A percentile compares a stretch with the other conserved stretches of the same genome.
Conservation (phyloP, 2,888 invertebrate genomes). For the Meloe dianella region DNA sequence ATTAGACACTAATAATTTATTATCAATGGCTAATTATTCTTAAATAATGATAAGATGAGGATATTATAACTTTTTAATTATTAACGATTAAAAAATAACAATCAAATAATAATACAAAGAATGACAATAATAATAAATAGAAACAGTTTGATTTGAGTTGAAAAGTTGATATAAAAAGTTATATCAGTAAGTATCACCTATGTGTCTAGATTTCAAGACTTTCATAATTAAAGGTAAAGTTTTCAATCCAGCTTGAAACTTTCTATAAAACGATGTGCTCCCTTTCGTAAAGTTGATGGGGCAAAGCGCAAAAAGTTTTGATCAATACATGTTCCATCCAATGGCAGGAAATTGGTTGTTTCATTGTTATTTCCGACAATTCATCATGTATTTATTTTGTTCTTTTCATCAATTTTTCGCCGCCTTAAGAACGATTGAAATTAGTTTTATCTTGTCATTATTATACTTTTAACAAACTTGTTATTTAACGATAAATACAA, state of each 20-base stretch:
- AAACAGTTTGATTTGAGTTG: not conserved
- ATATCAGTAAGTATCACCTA: not conserved
- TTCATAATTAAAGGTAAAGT: slow-evolving; percentile 13
- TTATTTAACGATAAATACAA: not conserved
- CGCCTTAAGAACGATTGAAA: not conserved
- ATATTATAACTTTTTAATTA: not conserved
- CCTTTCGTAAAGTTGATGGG: not conserved
- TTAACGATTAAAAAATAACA: not conserved
- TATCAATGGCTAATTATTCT: slow-evolving; percentile 10
- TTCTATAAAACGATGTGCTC: slow-evolving; percentile 11
- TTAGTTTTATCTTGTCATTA: not conserved
- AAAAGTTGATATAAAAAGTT: slow-evolving; percentile 5
- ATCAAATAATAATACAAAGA: not conserved
- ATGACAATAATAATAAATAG: not conserved
- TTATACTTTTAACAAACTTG: not conserved
- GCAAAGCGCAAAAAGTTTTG: slow-evolving; percentile 4
- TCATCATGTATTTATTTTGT: not conserved
- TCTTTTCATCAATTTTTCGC: not conserved
- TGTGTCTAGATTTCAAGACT: slow-evolving; percentile 6
- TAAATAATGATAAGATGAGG: not conserved
- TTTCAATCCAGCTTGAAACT: not conserved
- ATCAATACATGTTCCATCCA: not conserved
- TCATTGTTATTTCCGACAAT: slow-evolving; percentile 3
- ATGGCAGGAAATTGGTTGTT: slow-evolving; percentile 6
- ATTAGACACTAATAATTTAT: slow-evolving; percentile 20